phyloP scores from a whole-genome alignment of 2,797 vertebrate species.

The Erethizon dorsatum region DNA sequence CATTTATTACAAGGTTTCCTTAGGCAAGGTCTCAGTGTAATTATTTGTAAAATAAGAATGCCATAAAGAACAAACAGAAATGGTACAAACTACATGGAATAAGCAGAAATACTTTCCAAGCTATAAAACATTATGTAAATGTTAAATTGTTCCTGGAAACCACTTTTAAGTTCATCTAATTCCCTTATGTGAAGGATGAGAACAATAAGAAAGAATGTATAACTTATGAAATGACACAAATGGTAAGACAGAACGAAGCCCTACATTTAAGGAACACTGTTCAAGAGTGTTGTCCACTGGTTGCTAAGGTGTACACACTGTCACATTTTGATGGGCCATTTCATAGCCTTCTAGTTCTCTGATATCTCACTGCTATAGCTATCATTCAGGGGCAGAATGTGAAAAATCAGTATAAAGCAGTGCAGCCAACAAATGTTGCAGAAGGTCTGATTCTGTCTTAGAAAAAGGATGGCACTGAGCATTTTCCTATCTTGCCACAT shows the following conservation, averaged over 20 bases:
- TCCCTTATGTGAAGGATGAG: not conserved
- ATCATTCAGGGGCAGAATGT: not conserved
- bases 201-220: not conserved
- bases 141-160: not conserved
- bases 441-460: not conserved
- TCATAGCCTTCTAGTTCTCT: not conserved
- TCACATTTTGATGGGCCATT: not conserved
- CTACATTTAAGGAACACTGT: not conserved
- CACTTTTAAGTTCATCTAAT: constrained; percentile 6
- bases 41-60: constrained; percentile 50
- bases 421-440: not conserved
- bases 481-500: not conserved
- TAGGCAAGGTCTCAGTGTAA: not conserved
- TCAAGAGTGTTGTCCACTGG: not conserved
- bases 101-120: constrained; percentile 23
- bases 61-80: not conserved
- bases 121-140: not conserved
- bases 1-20: not conserved
- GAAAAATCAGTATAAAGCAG: not conserved
- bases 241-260: not conserved
- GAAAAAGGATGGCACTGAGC: not conserved
- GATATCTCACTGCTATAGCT: not conserved
- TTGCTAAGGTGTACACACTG: not conserved
- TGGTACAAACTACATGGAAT: not conserved
- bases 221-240: not conserved